These are phyloP conservation scores for Neoitamus cyanurus DNA, from an alignment of 2,888 invertebrate genomes.

Conservation along the genomic window DNA sequence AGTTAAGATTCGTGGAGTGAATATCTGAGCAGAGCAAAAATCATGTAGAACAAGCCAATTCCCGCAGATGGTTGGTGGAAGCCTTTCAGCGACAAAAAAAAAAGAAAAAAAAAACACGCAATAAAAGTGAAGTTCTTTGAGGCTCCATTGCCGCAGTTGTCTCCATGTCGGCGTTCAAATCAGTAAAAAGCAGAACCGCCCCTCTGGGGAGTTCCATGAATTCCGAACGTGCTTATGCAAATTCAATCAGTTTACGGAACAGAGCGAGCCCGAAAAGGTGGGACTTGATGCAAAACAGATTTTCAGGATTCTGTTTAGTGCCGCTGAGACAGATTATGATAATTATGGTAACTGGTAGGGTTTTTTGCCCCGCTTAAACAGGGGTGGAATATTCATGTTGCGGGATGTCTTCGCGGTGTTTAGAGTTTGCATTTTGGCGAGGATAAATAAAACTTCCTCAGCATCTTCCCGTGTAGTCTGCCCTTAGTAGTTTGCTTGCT, in stretches of 20 bases:
- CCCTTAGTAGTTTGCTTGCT: not conserved
- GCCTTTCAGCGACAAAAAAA: not conserved
- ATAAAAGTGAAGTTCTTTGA: slow-evolving; percentile 20
- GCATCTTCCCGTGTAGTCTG: not conserved
- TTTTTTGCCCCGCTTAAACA: slow-evolving; percentile 23
- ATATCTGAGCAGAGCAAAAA: slow-evolving; percentile 31
- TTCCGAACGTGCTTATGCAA: slow-evolving; percentile 42
- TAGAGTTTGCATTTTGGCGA: not conserved
- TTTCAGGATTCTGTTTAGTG: slow-evolving; percentile 28
- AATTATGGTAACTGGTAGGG: slow-evolving; percentile 37
- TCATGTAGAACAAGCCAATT: slow-evolving; percentile 31
- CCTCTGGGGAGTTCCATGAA: slow-evolving; percentile 3
- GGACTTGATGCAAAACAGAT: slow-evolving; percentile 43
- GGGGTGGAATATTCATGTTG: slow-evolving; percentile 38
- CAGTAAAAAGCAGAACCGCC: slow-evolving; percentile 11
- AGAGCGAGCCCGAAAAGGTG: slow-evolving; percentile 22
- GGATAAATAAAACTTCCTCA: slow-evolving; percentile 5
- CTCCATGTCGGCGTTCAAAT: slow-evolving; percentile 2
- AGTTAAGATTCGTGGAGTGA: slow-evolving; percentile 34
- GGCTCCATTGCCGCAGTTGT: slow-evolving; percentile 14
- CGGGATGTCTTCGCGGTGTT: slow-evolving; percentile 11
- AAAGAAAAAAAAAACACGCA: not conserved
- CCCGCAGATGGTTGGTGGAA: not conserved
- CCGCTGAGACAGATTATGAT: slow-evolving; percentile 46
- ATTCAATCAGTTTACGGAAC: slow-evolving; percentile 25